A percentile compares a stretch with the other conserved stretches of the same genome.
These are phyloP conservation scores for Mobula hypostoma DNA, from an alignment of 2,113 vertebrate species.

Conservation along the genomic window DNA sequence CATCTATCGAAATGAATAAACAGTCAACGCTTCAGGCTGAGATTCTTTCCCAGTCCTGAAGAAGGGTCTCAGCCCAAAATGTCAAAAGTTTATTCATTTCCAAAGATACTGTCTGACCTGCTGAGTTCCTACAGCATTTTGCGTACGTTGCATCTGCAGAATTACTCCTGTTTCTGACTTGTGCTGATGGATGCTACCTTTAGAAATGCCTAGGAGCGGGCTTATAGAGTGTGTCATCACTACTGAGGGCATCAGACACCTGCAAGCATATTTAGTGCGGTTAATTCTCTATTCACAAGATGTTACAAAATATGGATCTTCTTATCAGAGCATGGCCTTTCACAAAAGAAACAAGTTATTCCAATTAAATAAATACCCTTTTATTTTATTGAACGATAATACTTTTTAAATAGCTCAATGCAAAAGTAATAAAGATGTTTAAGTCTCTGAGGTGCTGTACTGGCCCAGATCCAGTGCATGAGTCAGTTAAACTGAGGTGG, in stretches of 20 bases:
- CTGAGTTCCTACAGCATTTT: no score
- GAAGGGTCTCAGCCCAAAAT: no score
- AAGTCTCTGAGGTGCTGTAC: background rate
- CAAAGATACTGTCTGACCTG: no score
- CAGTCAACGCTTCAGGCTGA: no score
- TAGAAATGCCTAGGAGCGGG: background rate
- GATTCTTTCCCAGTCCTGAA: no score
- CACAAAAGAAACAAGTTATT: background rate
- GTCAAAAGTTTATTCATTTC: no score
- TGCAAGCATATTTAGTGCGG: background rate
- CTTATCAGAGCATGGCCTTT: background rate
- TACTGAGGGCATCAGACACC: background rate
- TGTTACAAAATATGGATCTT: background rate
- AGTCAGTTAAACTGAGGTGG: no score
- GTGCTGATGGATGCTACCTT: background rate
- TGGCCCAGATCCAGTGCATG: no score
- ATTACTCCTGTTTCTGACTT: no score
- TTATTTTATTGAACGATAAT: background rate
- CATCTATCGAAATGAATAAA: no score
- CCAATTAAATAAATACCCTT: background rate
- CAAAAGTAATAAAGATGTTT: background rate
- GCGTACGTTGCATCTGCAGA: no score
- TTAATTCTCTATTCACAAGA: background rate
- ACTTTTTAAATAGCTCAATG: background rate
- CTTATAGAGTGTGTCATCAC: background rate